Evolutionary conservation across 2,797 vertebrate species (phyloP).

Genomic region (Aythya fuligula): DNA sequence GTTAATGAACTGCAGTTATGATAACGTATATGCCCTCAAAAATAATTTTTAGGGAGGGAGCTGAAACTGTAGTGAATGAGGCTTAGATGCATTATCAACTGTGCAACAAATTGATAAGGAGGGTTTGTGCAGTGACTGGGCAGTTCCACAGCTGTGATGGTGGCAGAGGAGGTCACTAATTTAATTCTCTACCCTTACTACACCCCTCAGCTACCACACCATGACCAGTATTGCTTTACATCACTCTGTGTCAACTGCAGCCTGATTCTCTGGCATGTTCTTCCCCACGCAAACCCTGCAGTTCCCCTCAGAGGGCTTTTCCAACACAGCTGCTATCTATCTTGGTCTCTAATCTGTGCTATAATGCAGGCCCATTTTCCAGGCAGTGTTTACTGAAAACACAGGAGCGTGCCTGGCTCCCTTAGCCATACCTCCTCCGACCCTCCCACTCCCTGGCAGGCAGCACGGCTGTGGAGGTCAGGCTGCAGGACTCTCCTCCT

Average conservation of each 20-base stretch:
- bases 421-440: not conserved
- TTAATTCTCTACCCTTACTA: not conserved
- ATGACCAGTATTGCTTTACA: not conserved
- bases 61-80: not conserved
- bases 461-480: not conserved
- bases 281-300: not conserved
- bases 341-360: constrained; percentile 57
- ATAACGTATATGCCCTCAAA: not conserved
- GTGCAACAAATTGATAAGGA: not conserved
- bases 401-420: constrained; percentile 64
- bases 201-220: not conserved
- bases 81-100: not conserved
- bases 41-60: not conserved
- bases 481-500: not conserved
- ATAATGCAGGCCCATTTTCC: constrained; percentile 55
- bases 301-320: not conserved
- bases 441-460: not conserved
- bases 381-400: constrained; percentile 76
- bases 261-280: not conserved
- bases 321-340: constrained; percentile 35
- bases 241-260: not conserved
- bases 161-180: not conserved
- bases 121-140: not conserved
- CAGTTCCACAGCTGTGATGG: not conserved
- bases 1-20: not conserved